phyloP scores from a whole-genome alignment of 2,113 vertebrate genomes.

The Etia nguti region DNA sequence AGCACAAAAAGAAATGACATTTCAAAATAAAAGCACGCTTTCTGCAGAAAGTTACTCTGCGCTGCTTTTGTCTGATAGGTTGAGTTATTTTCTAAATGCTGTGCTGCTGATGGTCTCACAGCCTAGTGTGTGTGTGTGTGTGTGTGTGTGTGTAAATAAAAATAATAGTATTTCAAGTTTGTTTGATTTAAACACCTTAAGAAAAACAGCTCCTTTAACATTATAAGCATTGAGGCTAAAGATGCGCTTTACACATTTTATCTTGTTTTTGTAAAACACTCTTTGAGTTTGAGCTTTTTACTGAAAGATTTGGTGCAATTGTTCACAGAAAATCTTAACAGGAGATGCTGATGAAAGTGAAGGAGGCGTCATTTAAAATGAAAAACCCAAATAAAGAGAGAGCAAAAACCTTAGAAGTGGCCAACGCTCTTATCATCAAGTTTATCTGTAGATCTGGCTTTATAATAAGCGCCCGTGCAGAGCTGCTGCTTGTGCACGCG shows the following conservation, averaged over 20 bases:
- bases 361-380: background rate
- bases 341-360: background rate
- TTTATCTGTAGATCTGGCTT: background rate
- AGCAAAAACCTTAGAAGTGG: background rate
- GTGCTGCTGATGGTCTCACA: background rate
- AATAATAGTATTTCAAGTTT: rapidly evolving
- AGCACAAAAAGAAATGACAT: background rate
- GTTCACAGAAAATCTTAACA: rapidly evolving
- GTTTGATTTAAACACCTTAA: background rate
- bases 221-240: rapidly evolving
- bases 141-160: no score
- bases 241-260: rapidly evolving
- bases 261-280: background rate
- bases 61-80: background rate
- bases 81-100: rapidly evolving
- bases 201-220: background rate
- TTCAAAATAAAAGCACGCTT: background rate
- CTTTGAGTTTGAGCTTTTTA: background rate
- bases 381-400: background rate
- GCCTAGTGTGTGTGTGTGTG: no score
- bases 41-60: background rate
- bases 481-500: background rate
- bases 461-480: background rate
- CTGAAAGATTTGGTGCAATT: background rate
- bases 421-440: rapidly evolving